These are phyloP conservation scores for Molothrus aeneus DNA, from an alignment of 2,797 vertebrate genomes.

Conservation along the genomic window DNA sequence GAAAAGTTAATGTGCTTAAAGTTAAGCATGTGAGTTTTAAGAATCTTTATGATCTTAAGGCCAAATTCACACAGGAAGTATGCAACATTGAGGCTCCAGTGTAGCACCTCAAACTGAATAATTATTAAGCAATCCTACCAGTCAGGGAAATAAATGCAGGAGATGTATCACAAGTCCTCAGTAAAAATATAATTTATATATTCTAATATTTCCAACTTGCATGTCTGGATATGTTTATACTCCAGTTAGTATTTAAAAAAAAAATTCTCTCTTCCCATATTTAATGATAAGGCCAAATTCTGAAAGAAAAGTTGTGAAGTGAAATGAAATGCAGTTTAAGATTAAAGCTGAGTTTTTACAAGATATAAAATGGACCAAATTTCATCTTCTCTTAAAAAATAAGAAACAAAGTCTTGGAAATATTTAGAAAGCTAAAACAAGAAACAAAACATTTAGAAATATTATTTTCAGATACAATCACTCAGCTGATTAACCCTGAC, in stretches of 20 bases:
- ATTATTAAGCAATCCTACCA: background rate
- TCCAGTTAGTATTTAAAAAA: background rate
- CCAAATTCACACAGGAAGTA: slow-evolving; percentile 63
- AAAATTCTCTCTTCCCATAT: background rate
- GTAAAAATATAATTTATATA: background rate
- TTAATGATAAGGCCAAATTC: background rate
- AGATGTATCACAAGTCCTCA: background rate
- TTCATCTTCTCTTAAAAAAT: background rate
- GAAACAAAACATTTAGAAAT: background rate
- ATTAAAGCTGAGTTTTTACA: background rate
- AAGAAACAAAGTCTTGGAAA: background rate
- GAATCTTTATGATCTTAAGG: slow-evolving; percentile 58
- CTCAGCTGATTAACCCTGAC: background rate
- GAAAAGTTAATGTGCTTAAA: slow-evolving; percentile 71
- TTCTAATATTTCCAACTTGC: background rate
- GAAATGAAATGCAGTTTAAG: background rate
- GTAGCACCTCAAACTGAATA: slow-evolving; percentile 13
- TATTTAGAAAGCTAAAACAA: background rate
- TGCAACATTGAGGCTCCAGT: background rate
- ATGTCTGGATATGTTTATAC: background rate
- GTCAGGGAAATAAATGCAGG: background rate
- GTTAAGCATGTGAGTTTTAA: slow-evolving; percentile 70
- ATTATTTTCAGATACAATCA: background rate
- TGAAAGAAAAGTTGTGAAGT: background rate
- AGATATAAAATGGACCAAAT: background rate